Evolutionary conservation across 2,797 vertebrate species (phyloP).

Genomic region (Eulemur rubriventer): DNA sequence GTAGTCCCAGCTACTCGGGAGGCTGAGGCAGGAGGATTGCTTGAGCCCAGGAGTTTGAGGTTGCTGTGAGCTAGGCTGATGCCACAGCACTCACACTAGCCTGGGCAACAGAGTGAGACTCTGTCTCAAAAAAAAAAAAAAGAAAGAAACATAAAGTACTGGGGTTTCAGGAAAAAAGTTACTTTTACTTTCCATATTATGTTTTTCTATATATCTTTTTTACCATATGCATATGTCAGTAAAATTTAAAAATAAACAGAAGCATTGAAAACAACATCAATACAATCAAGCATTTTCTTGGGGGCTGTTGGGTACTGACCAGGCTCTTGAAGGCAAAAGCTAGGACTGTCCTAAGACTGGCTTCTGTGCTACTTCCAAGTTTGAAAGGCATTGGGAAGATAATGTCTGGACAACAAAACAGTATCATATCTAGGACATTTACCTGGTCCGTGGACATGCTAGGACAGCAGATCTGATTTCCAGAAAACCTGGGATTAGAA

Average conservation of each 20-base stretch:
- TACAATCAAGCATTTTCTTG: neutral
- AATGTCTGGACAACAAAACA: neutral
- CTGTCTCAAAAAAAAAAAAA: no score
- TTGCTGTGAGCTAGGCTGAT: no score
- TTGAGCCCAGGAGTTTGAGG: no score
- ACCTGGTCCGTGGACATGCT: fast-evolving
- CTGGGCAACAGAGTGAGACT: no score
- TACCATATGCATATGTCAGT: neutral
- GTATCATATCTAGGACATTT: neutral
- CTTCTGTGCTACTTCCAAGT: neutral
- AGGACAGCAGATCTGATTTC: neutral
- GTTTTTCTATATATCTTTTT: neutral
- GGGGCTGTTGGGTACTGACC: neutral
- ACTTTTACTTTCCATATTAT: neutral
- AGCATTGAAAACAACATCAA: neutral
- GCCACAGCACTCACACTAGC: no score
- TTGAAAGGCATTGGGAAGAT: neutral
- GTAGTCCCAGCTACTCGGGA: no score
- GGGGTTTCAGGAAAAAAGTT: neutral
- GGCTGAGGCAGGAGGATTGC: no score
- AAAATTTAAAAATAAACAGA: conserved; percentile 26
- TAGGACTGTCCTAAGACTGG: neutral
- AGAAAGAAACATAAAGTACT: no score
- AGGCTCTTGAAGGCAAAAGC: neutral
- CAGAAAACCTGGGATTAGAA: neutral